Evolutionary conservation across 2,113 vertebrate species (phyloP).

Genomic region (Mastomys coucha): DNA sequence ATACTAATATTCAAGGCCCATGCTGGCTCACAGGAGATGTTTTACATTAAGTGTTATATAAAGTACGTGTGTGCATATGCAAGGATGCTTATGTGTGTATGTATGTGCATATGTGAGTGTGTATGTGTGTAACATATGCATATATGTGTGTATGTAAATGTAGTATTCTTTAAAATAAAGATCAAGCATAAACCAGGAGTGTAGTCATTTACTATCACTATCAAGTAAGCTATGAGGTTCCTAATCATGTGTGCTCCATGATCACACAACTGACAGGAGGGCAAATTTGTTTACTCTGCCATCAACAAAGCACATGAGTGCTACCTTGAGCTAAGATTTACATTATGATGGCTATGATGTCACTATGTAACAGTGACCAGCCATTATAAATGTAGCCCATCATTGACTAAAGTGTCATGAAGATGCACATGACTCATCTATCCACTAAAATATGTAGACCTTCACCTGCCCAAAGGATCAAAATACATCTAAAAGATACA

Average conservation of each 20-base stretch:
- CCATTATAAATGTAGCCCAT: background rate
- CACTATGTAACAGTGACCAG: background rate
- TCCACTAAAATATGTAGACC: background rate
- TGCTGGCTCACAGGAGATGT: background rate
- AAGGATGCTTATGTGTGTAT: too few species aligned
- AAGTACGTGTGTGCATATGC: background rate
- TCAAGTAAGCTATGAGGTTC: background rate
- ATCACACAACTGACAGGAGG: background rate
- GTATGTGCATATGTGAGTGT: too few species aligned
- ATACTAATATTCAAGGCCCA: too few species aligned
- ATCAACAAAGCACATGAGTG: background rate
- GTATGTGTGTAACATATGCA: too few species aligned
- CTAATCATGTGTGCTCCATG: too few species aligned
- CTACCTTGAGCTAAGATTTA: background rate
- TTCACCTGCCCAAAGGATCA: background rate
- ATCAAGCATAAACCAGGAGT: background rate
- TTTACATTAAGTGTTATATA: background rate
- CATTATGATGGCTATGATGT: background rate
- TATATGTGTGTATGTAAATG: background rate
- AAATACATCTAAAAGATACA: background rate
- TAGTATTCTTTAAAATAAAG: background rate
- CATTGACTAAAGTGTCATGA: background rate
- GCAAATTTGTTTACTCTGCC: background rate
- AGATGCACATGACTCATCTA: background rate
- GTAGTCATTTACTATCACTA: background rate